A percentile compares a stretch with the other conserved stretches of the same genome.
phyloP scores from a whole-genome alignment of 1,140 invertebrate genomes.

The Phenacoccus solenopsis region DNA sequence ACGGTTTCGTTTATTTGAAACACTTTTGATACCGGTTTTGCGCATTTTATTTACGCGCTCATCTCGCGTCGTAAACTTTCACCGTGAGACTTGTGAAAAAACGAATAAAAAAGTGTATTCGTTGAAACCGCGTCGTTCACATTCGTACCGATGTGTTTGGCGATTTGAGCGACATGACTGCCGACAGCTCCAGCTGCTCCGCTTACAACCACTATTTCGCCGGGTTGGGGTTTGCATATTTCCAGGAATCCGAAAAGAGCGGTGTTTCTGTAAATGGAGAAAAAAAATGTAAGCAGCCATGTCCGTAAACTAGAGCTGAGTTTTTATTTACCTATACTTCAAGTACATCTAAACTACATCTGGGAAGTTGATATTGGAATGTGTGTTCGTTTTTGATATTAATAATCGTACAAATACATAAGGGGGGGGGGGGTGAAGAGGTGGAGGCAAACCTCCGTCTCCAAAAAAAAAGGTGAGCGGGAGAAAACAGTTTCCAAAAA shows the following conservation, averaged over 20 bases:
- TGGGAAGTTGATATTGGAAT: too few species aligned
- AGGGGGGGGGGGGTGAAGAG: too few species aligned
- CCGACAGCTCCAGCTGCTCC: slow-evolving; percentile 54
- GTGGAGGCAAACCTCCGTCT: too few species aligned
- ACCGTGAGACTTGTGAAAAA: background rate
- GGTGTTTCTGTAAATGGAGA: slow-evolving; percentile 42
- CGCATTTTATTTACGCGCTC: background rate
- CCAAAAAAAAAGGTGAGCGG: too few species aligned
- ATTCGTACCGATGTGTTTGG: slow-evolving; percentile 44
- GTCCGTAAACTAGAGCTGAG: too few species aligned
- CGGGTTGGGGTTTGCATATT: slow-evolving; percentile 49
- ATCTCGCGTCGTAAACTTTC: background rate
- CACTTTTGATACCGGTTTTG: background rate
- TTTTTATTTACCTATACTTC: background rate
- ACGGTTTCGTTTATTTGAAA: background rate
- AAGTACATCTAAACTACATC: too few species aligned
- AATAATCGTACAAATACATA: too few species aligned
- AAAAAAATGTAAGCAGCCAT: slow-evolving; percentile 21
- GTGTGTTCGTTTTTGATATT: too few species aligned
- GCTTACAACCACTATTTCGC: slow-evolving; percentile 52
- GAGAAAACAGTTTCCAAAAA: too few species aligned
- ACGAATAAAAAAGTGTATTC: too few species aligned
- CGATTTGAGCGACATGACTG: slow-evolving; percentile 57
- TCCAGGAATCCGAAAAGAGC: slow-evolving; percentile 60
- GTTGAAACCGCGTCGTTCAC: background rate